A percentile compares a stretch with the other conserved stretches of the same genome.
These are phyloP conservation scores for Muntiacus muntjak DNA, from an alignment of 2,113 vertebrate genomes.

Conservation along the genomic window DNA sequence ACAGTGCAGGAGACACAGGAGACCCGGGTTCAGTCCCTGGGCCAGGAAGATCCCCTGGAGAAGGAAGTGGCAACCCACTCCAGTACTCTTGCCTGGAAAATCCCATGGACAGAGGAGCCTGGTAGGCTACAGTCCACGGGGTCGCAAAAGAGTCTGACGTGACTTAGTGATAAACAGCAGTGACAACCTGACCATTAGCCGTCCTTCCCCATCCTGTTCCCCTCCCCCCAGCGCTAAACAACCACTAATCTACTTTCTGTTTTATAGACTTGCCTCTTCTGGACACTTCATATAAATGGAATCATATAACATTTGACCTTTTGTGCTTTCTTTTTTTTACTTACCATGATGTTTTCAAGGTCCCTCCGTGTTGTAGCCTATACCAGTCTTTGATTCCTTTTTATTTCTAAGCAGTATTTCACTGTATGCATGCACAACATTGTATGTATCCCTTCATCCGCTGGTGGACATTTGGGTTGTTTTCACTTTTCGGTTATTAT, in stretches of 20 bases:
- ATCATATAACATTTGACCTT: background rate
- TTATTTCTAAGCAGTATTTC: background rate
- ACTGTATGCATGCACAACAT: background rate
- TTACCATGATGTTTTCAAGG: background rate
- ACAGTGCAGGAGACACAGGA: background rate
- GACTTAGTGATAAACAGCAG: background rate
- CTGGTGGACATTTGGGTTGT: background rate
- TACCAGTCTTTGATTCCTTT: background rate
- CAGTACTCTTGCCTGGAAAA: background rate
- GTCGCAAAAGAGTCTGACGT: accelerated
- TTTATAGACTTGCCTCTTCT: background rate
- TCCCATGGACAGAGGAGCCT: background rate
- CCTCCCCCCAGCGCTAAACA: background rate
- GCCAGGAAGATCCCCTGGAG: background rate
- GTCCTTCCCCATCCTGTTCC: too few relatives aligned
- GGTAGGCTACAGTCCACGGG: background rate
- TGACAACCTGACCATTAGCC: background rate
- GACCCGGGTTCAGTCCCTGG: background rate
- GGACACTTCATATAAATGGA: background rate
- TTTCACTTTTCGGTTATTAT: background rate
- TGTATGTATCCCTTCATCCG: background rate
- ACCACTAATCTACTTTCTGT: background rate
- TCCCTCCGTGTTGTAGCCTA: background rate
- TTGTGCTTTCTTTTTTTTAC: background rate
- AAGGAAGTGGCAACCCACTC: background rate